Evolutionary conservation across 2,888 invertebrate genomes (phyloP).

Genomic region (Adineta ricciae): DNA sequence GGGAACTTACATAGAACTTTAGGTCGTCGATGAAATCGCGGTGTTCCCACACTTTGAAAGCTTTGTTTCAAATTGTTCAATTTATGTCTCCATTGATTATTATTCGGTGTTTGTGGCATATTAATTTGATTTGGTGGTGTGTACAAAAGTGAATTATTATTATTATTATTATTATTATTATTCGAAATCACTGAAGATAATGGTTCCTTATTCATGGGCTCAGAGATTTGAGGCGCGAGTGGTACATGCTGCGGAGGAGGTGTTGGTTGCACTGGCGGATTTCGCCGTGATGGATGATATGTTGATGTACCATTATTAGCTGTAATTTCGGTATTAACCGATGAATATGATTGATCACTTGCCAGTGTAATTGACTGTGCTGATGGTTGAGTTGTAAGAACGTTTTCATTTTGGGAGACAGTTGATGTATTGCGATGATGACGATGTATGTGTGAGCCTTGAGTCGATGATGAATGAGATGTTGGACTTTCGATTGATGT

Average conservation of each 20-base stretch:
- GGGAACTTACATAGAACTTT: neutral
- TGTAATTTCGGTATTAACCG: neutral
- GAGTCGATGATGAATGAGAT: neutral
- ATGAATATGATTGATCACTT: neutral
- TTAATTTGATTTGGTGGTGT: neutral
- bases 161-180: slow-evolving; percentile 1
- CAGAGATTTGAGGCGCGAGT: slow-evolving; percentile 16
- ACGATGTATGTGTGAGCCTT: neutral
- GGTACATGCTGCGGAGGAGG: neutral
- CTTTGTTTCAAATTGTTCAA: slow-evolving; percentile 88
- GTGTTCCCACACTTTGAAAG: slow-evolving; percentile 72
- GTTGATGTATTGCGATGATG: slow-evolving; percentile 17
- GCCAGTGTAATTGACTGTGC: neutral
- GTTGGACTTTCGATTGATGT: neutral
- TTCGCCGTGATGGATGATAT: neutral
- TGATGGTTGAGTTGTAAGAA: neutral
- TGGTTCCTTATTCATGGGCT: slow-evolving; percentile 13
- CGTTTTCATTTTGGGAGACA: neutral
- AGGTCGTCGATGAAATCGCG: slow-evolving; percentile 75
- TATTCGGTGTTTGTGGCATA: slow-evolving; percentile 2
- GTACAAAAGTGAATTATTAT: neutral
- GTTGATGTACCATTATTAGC: neutral
- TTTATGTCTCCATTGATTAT: slow-evolving; percentile 74
- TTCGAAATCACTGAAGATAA: neutral
- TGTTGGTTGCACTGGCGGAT: neutral